These are phyloP conservation scores for Hypolimnas misippus DNA, from an alignment of 2,888 invertebrate genomes.

Conservation along the genomic window DNA sequence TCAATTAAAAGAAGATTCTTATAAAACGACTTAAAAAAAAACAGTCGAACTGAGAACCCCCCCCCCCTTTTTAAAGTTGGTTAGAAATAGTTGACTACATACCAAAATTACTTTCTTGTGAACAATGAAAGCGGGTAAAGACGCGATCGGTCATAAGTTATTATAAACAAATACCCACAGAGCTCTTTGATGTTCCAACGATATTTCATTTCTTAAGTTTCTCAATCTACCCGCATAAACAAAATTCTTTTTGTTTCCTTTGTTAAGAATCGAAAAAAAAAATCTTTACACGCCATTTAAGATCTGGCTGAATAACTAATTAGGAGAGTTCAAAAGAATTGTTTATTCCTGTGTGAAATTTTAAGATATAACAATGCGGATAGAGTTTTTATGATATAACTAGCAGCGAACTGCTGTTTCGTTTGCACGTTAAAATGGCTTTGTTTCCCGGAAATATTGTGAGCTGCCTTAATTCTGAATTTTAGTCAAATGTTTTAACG, in stretches of 20 bases:
- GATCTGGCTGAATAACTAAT: not conserved
- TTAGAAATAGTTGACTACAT: not conserved
- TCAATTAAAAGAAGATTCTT: too few relatives aligned
- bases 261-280: not conserved
- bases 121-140: not conserved
- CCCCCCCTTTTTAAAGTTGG: too few relatives aligned
- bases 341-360: not conserved
- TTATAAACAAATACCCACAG: constrained; percentile 27
- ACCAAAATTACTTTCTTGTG: not conserved
- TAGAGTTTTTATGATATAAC: not conserved
- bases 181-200: constrained; percentile 17
- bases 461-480: too few relatives aligned
- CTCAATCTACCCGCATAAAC: constrained; percentile 10
- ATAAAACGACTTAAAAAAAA: too few relatives aligned
- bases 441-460: too few relatives aligned
- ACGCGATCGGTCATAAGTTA: constrained; percentile 10
- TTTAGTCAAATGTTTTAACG: too few relatives aligned
- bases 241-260: not conserved
- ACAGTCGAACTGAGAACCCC: too few relatives aligned
- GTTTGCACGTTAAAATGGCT: too few relatives aligned
- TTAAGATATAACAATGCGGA: not conserved
- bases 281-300: not conserved
- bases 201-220: constrained; percentile 5
- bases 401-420: too few relatives aligned
- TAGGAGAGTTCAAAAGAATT: not conserved